Evolutionary conservation across 1,140 invertebrate species (phyloP).

Genomic region (Popillia japonica): DNA sequence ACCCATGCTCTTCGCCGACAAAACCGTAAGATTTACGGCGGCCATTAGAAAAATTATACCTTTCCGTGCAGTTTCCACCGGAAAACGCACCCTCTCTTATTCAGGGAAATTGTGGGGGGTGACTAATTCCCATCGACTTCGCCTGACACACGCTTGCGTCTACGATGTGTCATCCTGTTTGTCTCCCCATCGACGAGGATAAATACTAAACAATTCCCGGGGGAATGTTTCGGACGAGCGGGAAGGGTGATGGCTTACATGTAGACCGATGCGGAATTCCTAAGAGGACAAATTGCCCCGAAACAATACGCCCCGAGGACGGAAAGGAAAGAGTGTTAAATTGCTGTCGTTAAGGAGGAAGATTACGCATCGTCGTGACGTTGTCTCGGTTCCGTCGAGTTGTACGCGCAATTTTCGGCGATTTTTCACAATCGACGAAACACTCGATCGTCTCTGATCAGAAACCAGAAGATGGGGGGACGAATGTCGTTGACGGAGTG

Average conservation of each 20-base stretch:
- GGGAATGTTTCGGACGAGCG: not conserved
- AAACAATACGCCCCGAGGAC: constrained; percentile 9
- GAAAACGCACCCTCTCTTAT: not conserved
- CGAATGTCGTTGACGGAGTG: not conserved
- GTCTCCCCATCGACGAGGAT: not conserved
- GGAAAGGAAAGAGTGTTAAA: not conserved
- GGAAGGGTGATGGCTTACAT: not conserved
- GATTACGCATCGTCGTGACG: constrained; percentile 6
- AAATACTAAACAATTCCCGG: constrained; percentile 19
- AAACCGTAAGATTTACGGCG: constrained; percentile 2
- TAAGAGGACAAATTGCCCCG: constrained; percentile 1
- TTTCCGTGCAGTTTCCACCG: constrained; percentile 2
- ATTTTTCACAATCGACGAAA: constrained; percentile 16
- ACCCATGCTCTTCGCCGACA: not conserved
- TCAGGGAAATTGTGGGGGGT: not conserved
- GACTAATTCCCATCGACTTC: constrained; percentile 3
- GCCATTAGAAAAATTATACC: constrained; percentile 35
- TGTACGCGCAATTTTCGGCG: constrained; percentile 26
- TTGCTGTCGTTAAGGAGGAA: constrained; percentile 13
- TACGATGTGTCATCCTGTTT: constrained; percentile 18
- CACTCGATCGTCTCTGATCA: not conserved
- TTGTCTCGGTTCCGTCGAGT: not conserved
- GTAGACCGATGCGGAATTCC: not conserved
- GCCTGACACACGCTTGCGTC: not conserved
- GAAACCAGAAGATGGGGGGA: not conserved